These are phyloP conservation scores for Drosophila simulans DNA, from an alignment of 1,140 invertebrate species.

Conservation along the genomic window DNA sequence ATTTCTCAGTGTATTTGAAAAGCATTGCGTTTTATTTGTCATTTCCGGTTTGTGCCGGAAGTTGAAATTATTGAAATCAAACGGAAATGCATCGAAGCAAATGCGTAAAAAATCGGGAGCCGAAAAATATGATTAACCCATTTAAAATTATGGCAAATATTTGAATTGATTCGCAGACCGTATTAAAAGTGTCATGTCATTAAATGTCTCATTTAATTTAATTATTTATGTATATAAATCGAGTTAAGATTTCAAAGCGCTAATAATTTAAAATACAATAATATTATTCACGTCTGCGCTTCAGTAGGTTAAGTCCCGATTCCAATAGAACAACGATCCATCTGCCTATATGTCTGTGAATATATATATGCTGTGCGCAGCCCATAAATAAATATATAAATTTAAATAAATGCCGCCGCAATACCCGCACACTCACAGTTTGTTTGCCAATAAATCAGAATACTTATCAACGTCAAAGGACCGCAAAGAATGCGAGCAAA, in stretches of 20 bases:
- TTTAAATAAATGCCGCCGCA: slow-evolving; percentile 72
- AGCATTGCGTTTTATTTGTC: slow-evolving; percentile 73
- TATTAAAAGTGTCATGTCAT: background rate
- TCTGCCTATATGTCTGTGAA: slow-evolving; percentile 18
- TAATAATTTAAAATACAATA: background rate
- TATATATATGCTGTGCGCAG: slow-evolving; percentile 23
- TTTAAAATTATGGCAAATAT: background rate
- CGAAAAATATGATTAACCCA: slow-evolving; percentile 47
- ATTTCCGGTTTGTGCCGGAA: slow-evolving; percentile 77
- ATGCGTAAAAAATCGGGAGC: slow-evolving; percentile 41
- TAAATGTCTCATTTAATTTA: background rate
- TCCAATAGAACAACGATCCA: slow-evolving; percentile 30
- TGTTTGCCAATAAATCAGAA: slow-evolving; percentile 82
- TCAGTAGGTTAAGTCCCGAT: slow-evolving; percentile 38
- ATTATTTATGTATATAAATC: background rate
- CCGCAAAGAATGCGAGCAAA: slow-evolving; percentile 73
- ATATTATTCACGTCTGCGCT: too few species aligned
- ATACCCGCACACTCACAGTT: slow-evolving; percentile 46
- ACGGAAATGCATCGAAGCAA: slow-evolving; percentile 68
- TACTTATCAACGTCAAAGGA: slow-evolving; percentile 76
- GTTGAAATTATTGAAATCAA: slow-evolving; percentile 79
- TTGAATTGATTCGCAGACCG: background rate
- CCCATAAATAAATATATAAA: slow-evolving; percentile 79
- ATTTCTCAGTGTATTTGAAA: slow-evolving; percentile 51
- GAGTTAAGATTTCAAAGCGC: background rate